Evolutionary conservation across 2,888 invertebrate species (phyloP), one percentile per base, ranked within the genome.

Genomic region (Polydrusus pterygomalis): DNA sequence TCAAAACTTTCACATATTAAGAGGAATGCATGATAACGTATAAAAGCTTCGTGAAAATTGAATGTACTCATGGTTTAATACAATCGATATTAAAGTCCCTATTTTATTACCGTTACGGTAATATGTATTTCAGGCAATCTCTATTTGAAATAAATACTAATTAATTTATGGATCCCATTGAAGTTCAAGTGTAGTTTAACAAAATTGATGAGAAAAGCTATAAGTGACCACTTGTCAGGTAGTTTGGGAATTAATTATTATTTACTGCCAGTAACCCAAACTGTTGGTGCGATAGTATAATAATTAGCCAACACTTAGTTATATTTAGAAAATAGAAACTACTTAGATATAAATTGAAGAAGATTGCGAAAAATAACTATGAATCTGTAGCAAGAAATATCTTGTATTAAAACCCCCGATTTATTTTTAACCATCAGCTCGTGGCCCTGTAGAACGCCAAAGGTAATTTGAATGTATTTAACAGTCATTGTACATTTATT

Each of bases 151-250:
- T 69, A 58, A 69, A 69, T 69, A n/a, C 34, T 58, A 58, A 69
- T 69, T 69, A 69, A 69, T 38, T 34, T 17, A 30, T 34, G 40
- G 40, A 5, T 49, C 20, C 51, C 54, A 67, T 69, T 69, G 45
- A 60, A 34, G 69, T 47, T 30, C 18, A 58, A 69, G 58, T 49
- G 43, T 43, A 25, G 40, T 64, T 63, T 49, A 47, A 49, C 49
- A 49, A 30, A 47, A 54, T 17, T 68, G 38, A 54, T 38, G 40
- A 38, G 40, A 67, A 18, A 40, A 45, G 54, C 49, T 34, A 11
- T 34, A 56, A 64, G 54, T 15, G 45, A 71, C 63, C 71, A 43
- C 71, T 71, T 64, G 71, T 71, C 71, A 64, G 58, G 38, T 17
- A 18, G 58, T 38, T 60, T 56, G 20, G 51, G 56, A 25, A 58